phyloP scores from a whole-genome alignment of 2,797 vertebrate genomes.

The Rhincodon typus region DNA sequence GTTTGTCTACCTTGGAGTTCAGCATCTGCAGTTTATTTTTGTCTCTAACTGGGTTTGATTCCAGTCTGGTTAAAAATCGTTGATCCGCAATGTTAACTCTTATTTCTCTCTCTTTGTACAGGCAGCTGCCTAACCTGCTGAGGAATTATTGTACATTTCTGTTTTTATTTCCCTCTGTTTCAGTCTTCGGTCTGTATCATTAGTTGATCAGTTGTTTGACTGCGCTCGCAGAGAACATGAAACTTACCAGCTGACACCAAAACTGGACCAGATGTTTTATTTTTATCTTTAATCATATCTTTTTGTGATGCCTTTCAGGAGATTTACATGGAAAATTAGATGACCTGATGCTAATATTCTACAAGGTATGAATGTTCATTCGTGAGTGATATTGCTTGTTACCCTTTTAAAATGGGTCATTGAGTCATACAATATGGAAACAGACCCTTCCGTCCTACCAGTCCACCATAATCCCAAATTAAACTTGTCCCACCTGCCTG shows the following conservation, averaged over 20 bases:
- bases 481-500: too few relatives aligned
- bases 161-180: background rate
- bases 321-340: conserved; percentile 91
- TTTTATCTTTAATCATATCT: background rate
- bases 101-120: background rate
- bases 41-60: too few relatives aligned
- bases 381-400: background rate
- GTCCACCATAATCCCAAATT: too few relatives aligned
- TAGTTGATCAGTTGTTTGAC: background rate
- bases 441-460: too few relatives aligned
- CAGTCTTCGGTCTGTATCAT: background rate
- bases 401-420: background rate
- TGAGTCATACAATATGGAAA: too few relatives aligned
- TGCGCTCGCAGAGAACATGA: background rate
- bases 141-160: background rate
- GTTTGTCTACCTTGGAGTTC: too few relatives aligned
- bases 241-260: background rate
- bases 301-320: conserved; percentile 58
- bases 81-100: background rate
- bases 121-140: background rate
- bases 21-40: too few relatives aligned
- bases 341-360: conserved; percentile 91
- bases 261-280: background rate
- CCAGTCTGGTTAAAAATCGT: too few relatives aligned
- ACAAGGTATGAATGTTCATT: conserved; percentile 69